Conservation (phyloP, 2,797 vertebrate genomes). For the Sebastes trivittatus region DNA sequence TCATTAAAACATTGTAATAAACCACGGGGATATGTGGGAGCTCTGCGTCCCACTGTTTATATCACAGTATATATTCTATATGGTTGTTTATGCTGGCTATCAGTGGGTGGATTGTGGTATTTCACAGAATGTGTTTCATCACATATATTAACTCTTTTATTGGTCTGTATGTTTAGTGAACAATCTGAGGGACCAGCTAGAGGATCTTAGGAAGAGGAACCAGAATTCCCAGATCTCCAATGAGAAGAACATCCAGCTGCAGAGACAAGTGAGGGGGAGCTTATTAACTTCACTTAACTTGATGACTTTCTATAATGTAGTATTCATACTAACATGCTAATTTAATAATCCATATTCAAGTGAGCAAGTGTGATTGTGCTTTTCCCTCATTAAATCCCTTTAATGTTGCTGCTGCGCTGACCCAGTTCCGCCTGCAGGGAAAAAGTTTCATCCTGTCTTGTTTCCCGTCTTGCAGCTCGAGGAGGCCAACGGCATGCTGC, state of each 20-base stretch:
- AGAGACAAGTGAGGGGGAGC: constrained; percentile 89
- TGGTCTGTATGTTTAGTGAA: constrained; percentile 83
- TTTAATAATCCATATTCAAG: constrained; percentile 3
- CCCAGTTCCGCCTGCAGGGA: neutral
- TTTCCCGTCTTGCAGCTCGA: constrained; percentile 83
- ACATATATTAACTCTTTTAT: neutral
- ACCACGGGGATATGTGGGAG: neutral
- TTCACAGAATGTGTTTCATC: neutral
- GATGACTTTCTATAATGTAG: neutral
- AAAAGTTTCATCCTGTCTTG: neutral
- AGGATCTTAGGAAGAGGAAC: constrained; percentile 94
- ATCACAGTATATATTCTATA: neutral
- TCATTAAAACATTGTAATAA: neutral
- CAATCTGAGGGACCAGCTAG: constrained; percentile 94
- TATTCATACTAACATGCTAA: neutral
- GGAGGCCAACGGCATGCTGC: constrained; percentile 86
- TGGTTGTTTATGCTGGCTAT: neutral
- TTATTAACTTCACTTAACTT: neutral
- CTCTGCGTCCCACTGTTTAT: neutral
- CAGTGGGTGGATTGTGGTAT: neutral
- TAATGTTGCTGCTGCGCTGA: neutral
- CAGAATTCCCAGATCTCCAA: constrained; percentile 93
- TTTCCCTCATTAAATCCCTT: constrained; percentile 3
- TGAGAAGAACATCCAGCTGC: constrained; percentile 92
- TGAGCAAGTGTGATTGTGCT: neutral